phyloP scores from a whole-genome alignment of 2,113 vertebrate species.

The Pelusios castaneus region DNA sequence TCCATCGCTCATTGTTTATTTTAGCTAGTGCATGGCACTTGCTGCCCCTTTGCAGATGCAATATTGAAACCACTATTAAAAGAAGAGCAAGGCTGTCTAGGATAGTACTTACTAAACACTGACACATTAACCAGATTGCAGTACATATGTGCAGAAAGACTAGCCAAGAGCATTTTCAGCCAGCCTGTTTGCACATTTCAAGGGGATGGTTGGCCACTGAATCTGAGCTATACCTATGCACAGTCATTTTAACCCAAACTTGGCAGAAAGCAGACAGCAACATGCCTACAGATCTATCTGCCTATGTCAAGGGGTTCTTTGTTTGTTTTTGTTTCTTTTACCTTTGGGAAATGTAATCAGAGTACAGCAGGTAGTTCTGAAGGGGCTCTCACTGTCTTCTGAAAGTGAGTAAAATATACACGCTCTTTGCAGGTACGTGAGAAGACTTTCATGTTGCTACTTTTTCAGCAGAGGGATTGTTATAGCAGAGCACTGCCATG shows the following conservation, averaged over 20 bases:
- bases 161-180: neutral
- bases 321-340: neutral
- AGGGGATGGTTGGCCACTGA: neutral
- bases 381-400: neutral
- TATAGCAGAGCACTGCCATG: no score
- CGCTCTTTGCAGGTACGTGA: neutral
- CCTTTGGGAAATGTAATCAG: neutral
- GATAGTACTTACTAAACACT: neutral
- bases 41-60: neutral
- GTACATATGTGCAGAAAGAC: neutral
- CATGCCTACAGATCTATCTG: no score
- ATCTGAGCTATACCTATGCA: neutral
- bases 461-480: neutral
- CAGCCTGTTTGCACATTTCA: neutral
- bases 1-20: neutral
- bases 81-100: neutral
- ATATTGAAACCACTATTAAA: neutral
- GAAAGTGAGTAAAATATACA: neutral
- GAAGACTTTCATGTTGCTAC: neutral
- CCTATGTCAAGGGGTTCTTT: neutral
- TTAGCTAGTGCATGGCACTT: neutral
- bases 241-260: neutral
- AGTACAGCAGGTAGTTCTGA: no score
- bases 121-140: neutral
- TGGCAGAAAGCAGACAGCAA: neutral